These are phyloP conservation scores for Lepidocyrtoides sp. DNA, from an alignment of 2,888 invertebrate genomes.

Conservation along the genomic window DNA sequence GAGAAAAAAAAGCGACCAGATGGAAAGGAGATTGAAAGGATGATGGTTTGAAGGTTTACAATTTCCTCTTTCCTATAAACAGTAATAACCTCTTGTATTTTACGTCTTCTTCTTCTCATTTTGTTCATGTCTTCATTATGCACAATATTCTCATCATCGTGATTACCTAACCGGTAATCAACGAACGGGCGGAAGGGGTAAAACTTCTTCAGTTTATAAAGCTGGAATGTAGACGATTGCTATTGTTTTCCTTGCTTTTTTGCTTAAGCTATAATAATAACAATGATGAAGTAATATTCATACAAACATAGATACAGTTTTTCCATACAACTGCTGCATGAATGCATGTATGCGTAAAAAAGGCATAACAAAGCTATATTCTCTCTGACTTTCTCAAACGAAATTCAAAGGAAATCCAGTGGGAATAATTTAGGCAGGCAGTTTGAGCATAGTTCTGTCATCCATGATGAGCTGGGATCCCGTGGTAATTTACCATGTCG, in stretches of 20 bases:
- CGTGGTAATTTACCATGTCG: conserved; percentile 70
- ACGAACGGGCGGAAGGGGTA: conserved; percentile 30
- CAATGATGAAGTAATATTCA: too few relatives aligned
- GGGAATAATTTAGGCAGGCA: conserved; percentile 69
- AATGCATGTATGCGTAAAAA: not conserved
- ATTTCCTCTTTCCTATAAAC: conserved; percentile 40
- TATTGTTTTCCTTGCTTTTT: not conserved
- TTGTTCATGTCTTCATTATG: conserved; percentile 32
- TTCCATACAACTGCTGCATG: too few relatives aligned
- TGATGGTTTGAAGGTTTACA: conserved; percentile 26
- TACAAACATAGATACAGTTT: too few relatives aligned
- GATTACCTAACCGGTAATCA: conserved; percentile 22
- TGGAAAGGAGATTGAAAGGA: conserved; percentile 3
- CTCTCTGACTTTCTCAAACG: not conserved
- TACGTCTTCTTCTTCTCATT: conserved; percentile 32
- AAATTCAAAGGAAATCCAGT: conserved; percentile 62
- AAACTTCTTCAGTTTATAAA: not conserved
- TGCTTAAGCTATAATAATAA: not conserved
- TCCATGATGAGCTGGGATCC: conserved; percentile 74
- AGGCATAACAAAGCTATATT: not conserved
- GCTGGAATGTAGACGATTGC: not conserved
- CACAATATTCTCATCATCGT: not conserved
- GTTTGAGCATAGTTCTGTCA: conserved; percentile 73
- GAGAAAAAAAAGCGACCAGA: not conserved
- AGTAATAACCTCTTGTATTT: conserved; percentile 27